Base-by-base conservation (phyloP, 1,140 invertebrate species). In the Callitettix versicolor region DNA sequence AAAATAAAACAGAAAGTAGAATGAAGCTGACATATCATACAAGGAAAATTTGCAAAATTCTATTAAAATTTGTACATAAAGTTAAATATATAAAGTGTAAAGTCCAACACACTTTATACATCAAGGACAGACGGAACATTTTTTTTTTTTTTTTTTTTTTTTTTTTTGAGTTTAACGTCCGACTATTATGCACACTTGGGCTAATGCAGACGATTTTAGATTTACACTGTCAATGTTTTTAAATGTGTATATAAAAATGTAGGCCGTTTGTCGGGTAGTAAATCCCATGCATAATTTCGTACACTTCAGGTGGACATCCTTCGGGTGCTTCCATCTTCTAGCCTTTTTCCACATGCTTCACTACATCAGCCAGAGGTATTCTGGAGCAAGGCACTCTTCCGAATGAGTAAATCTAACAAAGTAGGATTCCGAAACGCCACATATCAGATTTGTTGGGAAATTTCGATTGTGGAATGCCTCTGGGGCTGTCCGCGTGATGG, bases 341-440 rank as follows among this genome's bases (percentile, higher is more conserved):
- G 20, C 97, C 97, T 71, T 92, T 91, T 73, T 98, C 94, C 24
- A 99, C 92, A 71, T 97, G 92, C 66, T 91, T 91, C 3, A 98
- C 88, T 61, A 99, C 96, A 71, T 99, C 95, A 46, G 87, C 82
- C 59, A 98, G 74, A 60, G 93, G 95, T 77, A 99, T 98, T 85
- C 95, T 81, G 17, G 96, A 95, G 76, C 99, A 99, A 60, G 97
- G 97, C 65, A 98, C 93, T 74, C 96, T 80, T 58, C 97, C 97
- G 78, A 99, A 99, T 12, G 95, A 97, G 73, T 98, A 99, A 58
- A 99, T 97, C 76, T 99, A 96, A 96, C 96, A 99, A 1, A 99
- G 73, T 36, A 99, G 77, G 70, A 99, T 94, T 46, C 96, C 97
- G 79, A 97, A 99, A 72, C 93, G 97, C 97, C 97, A 99, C 88